Conservation (phyloP, 2,888 invertebrate genomes). For the Apodemia mormo region DNA sequence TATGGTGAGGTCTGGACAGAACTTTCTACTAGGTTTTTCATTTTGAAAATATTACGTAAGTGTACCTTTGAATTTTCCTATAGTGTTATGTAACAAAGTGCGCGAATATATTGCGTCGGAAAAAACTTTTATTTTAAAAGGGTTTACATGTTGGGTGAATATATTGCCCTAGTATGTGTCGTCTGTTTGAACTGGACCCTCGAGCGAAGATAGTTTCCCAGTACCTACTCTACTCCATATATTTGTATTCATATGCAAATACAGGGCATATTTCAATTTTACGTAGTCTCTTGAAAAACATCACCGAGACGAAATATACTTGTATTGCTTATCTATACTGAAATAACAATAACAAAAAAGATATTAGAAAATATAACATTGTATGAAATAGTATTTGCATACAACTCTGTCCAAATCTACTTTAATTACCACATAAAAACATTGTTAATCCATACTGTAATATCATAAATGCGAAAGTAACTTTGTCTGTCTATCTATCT, state of each 20-base stretch:
- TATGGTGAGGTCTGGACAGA: too few relatives aligned
- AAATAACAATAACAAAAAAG: constrained; percentile 3
- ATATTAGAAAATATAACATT: neutral
- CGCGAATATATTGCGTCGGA: constrained; percentile 24
- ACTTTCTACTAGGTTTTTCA: too few relatives aligned
- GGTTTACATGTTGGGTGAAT: constrained; percentile 14
- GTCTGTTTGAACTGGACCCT: constrained; percentile 41
- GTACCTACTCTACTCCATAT: constrained; percentile 34
- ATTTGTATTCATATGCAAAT: constrained; percentile 42
- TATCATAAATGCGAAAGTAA: too few relatives aligned
- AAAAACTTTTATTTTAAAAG: constrained; percentile 10
- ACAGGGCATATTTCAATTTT: constrained; percentile 40
- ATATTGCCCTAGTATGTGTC: neutral
- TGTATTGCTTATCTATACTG: neutral
- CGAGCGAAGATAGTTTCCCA: constrained; percentile 37
- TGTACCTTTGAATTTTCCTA: too few relatives aligned
- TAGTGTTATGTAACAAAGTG: too few relatives aligned
- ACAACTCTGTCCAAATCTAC: too few relatives aligned
- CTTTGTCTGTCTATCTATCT: too few relatives aligned
- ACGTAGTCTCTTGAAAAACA: constrained; percentile 30
- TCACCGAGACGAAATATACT: constrained; percentile 25
- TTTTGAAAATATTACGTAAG: too few relatives aligned
- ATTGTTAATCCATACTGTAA: too few relatives aligned
- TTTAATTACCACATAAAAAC: too few relatives aligned
- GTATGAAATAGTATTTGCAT: neutral